Conservation (phyloP, 2,113 vertebrate species). For the Ptilonorhynchus violaceus region DNA sequence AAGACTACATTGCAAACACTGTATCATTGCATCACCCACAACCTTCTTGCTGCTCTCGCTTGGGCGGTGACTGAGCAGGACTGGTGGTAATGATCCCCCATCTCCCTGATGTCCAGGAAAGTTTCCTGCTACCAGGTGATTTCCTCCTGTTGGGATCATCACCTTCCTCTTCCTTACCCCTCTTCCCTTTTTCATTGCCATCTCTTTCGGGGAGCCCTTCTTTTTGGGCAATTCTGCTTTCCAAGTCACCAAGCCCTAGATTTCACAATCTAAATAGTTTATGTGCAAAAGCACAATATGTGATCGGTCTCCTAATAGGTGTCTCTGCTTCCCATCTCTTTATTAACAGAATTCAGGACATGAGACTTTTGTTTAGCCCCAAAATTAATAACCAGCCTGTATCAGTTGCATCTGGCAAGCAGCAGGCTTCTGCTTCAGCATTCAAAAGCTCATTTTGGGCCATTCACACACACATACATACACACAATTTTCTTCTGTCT, state of each 20-base stretch:
- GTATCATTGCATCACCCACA: neutral
- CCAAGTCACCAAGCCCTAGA: neutral
- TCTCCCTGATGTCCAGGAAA: neutral
- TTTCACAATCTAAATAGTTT: neutral
- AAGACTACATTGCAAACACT: neutral
- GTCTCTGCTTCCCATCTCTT: neutral
- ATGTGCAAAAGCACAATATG: neutral
- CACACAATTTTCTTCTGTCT: neutral
- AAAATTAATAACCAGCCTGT: neutral
- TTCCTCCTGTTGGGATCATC: neutral
- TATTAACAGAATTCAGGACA: neutral
- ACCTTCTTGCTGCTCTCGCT: neutral
- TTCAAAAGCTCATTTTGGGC: neutral
- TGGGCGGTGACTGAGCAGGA: neutral
- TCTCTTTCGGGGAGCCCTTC: neutral
- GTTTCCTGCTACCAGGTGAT: neutral
- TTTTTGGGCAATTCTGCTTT: neutral
- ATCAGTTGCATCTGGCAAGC: neutral
- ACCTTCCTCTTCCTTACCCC: neutral
- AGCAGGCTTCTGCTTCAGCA: neutral
- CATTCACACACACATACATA: neutral
- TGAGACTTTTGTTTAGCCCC: neutral
- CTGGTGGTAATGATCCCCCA: neutral
- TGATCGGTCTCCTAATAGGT: neutral
- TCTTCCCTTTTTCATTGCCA: neutral